Evolutionary conservation across 64 coral and sea anemone genomes (phyloP).

Genomic region (Pachyseris speciosa): DNA sequence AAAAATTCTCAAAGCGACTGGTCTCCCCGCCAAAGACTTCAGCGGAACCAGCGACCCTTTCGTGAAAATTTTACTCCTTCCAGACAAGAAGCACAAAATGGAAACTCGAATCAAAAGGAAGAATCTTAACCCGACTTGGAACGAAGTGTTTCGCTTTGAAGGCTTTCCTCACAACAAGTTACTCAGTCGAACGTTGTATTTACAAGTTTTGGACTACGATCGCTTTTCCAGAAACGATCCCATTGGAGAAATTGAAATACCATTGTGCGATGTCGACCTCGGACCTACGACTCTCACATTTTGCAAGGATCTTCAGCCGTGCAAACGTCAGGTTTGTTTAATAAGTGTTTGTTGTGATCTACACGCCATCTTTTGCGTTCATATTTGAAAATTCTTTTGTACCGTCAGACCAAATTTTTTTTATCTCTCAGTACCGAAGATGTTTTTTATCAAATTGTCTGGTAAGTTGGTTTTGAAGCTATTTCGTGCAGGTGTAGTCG

Average conservation of each 20-base stretch:
- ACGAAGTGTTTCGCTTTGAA: conserved; percentile 95
- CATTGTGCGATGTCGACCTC: conserved; percentile 77
- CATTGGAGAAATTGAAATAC: conserved; percentile 89
- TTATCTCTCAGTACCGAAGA: not conserved
- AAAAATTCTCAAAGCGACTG: conserved; percentile 92
- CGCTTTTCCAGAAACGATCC: conserved; percentile 98
- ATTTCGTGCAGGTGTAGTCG: too few relatives aligned
- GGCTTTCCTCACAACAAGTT: conserved; percentile 98
- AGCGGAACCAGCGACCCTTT: conserved; percentile 97
- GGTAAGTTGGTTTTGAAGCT: not conserved
- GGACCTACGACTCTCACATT: conserved; percentile 80
- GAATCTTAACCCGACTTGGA: conserved; percentile 96
- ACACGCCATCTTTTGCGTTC: not conserved
- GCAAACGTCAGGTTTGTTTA: conserved; percentile 54
- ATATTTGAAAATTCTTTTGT: not conserved
- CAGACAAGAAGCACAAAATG: conserved; percentile 95
- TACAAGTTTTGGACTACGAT: conserved; percentile 98
- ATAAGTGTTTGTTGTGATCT: not conserved
- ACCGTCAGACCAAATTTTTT: not conserved
- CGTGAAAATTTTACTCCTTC: conserved; percentile 90
- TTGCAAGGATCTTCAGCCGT: conserved; percentile 91
- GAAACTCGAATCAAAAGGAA: conserved; percentile 94
- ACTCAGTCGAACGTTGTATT: conserved; percentile 77
- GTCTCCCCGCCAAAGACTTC: conserved; percentile 96
- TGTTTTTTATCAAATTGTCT: not conserved